Percentiles rank a stretch among this genome's conserved stretches.
Conservation (phyloP, 1,140 invertebrate species). For the Brevipalpus yothersi region DNA sequence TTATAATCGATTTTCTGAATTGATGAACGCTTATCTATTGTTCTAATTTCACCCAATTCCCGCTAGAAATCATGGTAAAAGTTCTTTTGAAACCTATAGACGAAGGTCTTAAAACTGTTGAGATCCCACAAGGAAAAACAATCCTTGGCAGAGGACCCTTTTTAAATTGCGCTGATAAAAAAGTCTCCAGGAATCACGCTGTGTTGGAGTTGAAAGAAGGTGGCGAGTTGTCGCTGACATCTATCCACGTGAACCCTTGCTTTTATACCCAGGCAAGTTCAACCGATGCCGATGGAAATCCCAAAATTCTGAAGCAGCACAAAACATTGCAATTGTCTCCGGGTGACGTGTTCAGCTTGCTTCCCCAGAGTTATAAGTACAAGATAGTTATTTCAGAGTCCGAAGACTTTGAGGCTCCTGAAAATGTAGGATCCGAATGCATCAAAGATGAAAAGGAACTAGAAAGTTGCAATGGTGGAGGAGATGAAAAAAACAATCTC, state of each 20-base stretch:
- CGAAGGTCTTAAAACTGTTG: slow-evolving; percentile 12
- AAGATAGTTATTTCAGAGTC: slow-evolving; percentile 8
- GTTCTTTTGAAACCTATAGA: slow-evolving; percentile 12
- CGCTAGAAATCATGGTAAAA: slow-evolving; percentile 7
- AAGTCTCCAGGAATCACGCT: slow-evolving; percentile 15
- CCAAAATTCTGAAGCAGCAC: slow-evolving; percentile 14
- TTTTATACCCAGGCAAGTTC: slow-evolving; percentile 9
- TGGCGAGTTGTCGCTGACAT: slow-evolving; percentile 13
- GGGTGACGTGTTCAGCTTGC: slow-evolving; percentile 14
- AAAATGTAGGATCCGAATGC: not conserved
- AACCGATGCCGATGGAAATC: slow-evolving; percentile 8
- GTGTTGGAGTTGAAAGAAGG: slow-evolving; percentile 12
- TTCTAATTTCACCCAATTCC: too few relatives aligned
- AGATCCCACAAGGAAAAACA: slow-evolving; percentile 12
- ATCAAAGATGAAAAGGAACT: not conserved
- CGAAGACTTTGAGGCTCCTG: not conserved
- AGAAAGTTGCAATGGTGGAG: not conserved
- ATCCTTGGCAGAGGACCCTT: slow-evolving; percentile 14
- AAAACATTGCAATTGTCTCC: slow-evolving; percentile 10
- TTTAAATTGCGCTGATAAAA: slow-evolving; percentile 14
- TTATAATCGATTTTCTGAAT: too few relatives aligned
- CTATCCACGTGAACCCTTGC: slow-evolving; percentile 15
- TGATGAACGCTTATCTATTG: too few relatives aligned
- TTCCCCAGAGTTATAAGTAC: slow-evolving; percentile 13
- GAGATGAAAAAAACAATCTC: not conserved